phyloP scores from a whole-genome alignment of 2,797 vertebrate species.

The Muraenolepis orangiensis region DNA sequence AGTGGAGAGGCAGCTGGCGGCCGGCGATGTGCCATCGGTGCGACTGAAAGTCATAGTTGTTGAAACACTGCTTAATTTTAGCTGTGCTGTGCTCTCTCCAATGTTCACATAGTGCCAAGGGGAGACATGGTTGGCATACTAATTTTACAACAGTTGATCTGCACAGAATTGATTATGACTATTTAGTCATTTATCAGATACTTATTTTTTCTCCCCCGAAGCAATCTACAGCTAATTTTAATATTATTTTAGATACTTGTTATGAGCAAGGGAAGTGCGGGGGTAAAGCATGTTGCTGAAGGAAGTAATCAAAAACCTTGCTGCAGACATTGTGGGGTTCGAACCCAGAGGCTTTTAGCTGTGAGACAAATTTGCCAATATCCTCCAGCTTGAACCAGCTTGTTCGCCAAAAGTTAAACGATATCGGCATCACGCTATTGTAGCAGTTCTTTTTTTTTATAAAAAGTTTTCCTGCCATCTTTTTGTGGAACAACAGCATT shows the following conservation, averaged over 20 bases:
- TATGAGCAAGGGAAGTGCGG: not conserved
- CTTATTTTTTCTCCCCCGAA: not conserved
- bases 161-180: slow-evolving; percentile 67
- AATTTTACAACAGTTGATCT: slow-evolving; percentile 66
- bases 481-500: not conserved
- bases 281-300: not conserved
- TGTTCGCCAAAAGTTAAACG: not conserved
- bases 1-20: slow-evolving; percentile 56
- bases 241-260: not conserved
- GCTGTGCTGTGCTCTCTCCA: slow-evolving; percentile 44
- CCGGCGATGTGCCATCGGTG: slow-evolving; percentile 36
- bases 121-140: slow-evolving; percentile 56
- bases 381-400: not conserved
- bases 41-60: slow-evolving; percentile 46
- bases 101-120: slow-evolving; percentile 54
- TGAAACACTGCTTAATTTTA: slow-evolving; percentile 62
- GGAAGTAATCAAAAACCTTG: not conserved
- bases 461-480: not conserved
- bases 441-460: not conserved
- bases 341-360: not conserved
- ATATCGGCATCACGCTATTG: not conserved
- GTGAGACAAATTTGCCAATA: not conserved
- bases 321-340: not conserved
- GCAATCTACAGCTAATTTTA: not conserved
- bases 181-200: slow-evolving; percentile 50